phyloP scores from a whole-genome alignment of 2,113 vertebrate genomes.

The Dasyurus viverrinus region DNA sequence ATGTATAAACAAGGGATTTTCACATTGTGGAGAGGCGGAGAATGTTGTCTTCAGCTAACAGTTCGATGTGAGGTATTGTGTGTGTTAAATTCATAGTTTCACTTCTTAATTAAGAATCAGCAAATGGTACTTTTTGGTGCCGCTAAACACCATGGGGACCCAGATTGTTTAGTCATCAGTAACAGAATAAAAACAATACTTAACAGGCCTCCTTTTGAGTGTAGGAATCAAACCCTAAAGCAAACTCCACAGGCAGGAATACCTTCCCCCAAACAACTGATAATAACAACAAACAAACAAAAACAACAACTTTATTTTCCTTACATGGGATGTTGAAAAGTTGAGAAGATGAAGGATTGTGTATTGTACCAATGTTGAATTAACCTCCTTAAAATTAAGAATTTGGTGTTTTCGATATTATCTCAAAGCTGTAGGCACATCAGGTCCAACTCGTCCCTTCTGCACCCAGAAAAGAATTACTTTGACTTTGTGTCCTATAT shows the following conservation, averaged over 20 bases:
- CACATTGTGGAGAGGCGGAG: conserved; percentile 56
- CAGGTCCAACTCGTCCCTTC: neutral
- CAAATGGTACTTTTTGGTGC: conserved; percentile 42
- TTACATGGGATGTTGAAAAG: neutral
- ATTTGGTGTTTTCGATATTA: neutral
- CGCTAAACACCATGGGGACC: conserved; percentile 31
- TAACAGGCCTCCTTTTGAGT: neutral
- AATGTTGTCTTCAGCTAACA: conserved; percentile 33
- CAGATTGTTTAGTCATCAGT: conserved; percentile 1
- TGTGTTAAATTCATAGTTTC: conserved; percentile 58
- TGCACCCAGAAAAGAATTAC: neutral
- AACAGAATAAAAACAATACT: conserved; percentile 3
- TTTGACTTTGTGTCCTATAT: neutral
- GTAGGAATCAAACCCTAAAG: neutral
- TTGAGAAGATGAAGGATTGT: neutral
- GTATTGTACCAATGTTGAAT: neutral
- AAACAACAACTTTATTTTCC: neutral
- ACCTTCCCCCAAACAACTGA: neutral
- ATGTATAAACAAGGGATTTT: conserved; percentile 55
- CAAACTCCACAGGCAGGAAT: neutral
- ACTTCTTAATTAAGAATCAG: conserved; percentile 56
- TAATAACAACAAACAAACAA: neutral
- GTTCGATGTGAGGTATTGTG: conserved; percentile 52
- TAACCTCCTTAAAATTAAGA: neutral
- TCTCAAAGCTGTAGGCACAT: neutral